Evolutionary conservation across 2,888 invertebrate genomes (phyloP).

Genomic region (Scaptomyza caliginosa): DNA sequence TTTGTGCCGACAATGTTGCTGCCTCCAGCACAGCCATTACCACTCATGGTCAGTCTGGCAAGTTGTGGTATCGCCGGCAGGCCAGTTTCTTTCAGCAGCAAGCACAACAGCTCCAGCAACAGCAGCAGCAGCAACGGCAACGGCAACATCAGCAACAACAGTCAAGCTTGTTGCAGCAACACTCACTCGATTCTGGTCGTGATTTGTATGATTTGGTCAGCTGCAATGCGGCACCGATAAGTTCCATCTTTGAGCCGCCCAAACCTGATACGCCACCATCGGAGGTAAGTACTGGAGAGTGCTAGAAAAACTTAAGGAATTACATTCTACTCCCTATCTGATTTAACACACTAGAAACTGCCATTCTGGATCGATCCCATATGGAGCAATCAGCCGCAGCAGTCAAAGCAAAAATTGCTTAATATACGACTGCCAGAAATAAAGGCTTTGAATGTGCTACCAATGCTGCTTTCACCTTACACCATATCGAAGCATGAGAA

Average conservation of each 20-base stretch:
- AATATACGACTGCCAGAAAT: constrained; percentile 82
- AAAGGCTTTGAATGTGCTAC: constrained; percentile 77
- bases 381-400: constrained; percentile 76
- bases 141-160: constrained; percentile 46
- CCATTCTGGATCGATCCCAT: constrained; percentile 84
- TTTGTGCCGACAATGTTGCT: constrained; percentile 49
- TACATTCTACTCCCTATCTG: no score
- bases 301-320: no score
- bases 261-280: constrained; percentile 82
- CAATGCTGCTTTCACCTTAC: constrained; percentile 82
- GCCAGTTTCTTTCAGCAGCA: constrained; percentile 53
- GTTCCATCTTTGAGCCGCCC: constrained; percentile 79
- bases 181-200: constrained; percentile 7
- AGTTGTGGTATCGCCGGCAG: constrained; percentile 81
- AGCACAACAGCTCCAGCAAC: constrained; percentile 37
- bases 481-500: constrained; percentile 83
- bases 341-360: constrained; percentile 68
- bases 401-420: constrained; percentile 60
- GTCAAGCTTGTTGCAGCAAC: constrained; percentile 7
- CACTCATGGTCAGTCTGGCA: constrained; percentile 38
- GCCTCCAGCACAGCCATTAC: constrained; percentile 50
- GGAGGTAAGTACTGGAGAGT: constrained; percentile 71
- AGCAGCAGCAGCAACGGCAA: constrained; percentile 17
- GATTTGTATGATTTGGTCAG: constrained; percentile 71
- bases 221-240: constrained; percentile 63